Base-by-base conservation (phyloP, 2,113 vertebrate genomes). In the Lepus americanus region DNA sequence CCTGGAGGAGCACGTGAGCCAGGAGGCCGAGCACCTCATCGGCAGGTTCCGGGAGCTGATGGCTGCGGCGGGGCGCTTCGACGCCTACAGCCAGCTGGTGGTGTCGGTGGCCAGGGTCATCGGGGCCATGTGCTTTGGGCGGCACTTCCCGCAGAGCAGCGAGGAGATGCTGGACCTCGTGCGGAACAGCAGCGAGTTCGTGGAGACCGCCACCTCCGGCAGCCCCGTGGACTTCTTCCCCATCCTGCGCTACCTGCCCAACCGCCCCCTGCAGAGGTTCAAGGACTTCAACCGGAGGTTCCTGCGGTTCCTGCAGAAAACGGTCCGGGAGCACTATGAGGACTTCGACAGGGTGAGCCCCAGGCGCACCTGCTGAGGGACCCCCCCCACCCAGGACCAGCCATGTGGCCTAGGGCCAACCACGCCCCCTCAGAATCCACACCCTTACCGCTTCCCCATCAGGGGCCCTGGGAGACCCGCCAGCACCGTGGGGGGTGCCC, bases 161-260 rank as follows among this genome's bases (percentile, higher is more conserved):
- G 80, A 98, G 81, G 99, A 99, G 92, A 98, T 99, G 92, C 29
- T 99, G 59, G 72, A 59, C 27, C 0, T 99, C 0, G 97, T 99
- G 25, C 98, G 95, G 31, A 25, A 95, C 66, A 96, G 29, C 19
- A 97, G 98, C 0, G 98, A 99, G 4, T 99, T 99, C 2, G 97
- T 92, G 0, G 97, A 98, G 0, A 98, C 97, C 1, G 94, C 84
- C 33, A 97, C 97, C 39, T 95, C 97, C 0, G 99, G 99, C 9
- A 99, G 99, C 94, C 98, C 98, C 0, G 98, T 98, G 0, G 99
- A 99, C 93, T 99, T 99, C 98, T 99, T 99, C 67, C 99, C 99
- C 0, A 0, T 98, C 8, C 98, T 99, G 2, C 98, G 39, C 0
- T 99, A 98, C 86, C 96, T 99, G 29, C 99, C 99, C 61, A 99